These are phyloP conservation scores for Pterostichus niger DNA, from an alignment of 2,888 invertebrate species.

Conservation along the genomic window DNA sequence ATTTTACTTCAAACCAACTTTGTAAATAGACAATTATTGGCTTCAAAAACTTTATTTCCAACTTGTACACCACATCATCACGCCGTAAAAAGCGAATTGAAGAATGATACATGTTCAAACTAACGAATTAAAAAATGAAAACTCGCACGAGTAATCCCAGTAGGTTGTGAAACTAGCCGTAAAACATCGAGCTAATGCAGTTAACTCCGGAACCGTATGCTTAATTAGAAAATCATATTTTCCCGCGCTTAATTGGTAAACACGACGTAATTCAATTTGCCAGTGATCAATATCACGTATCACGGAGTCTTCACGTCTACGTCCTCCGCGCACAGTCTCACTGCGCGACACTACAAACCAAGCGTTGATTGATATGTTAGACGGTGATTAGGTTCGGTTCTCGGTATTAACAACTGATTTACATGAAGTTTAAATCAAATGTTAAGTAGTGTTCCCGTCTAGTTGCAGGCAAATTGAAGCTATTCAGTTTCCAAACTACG, in stretches of 20 bases:
- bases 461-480: conserved; percentile 40
- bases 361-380: background rate
- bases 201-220: conserved; percentile 49
- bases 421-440: conserved; percentile 48
- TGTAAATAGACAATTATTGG: too few relatives aligned
- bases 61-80: background rate
- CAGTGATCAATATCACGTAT: conserved; percentile 46
- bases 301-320: conserved; percentile 37
- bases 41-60: background rate
- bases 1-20: too few relatives aligned
- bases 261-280: conserved; percentile 39
- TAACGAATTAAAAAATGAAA: background rate
- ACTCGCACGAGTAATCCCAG: conserved; percentile 6
- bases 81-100: background rate
- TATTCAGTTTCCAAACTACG: conserved; percentile 40
- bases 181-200: conserved; percentile 14
- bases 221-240: conserved; percentile 52
- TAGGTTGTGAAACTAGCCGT: conserved; percentile 44
- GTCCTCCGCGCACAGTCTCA: background rate
- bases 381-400: conserved; percentile 2
- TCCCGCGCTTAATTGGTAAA: conserved; percentile 48
- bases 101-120: conserved; percentile 8
- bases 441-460: conserved; percentile 45
- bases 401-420: conserved; percentile 45
- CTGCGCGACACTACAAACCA: background rate